These are phyloP conservation scores for Phrynocephalus forsythii DNA, from an alignment of 2,797 vertebrate genomes.

Conservation along the genomic window DNA sequence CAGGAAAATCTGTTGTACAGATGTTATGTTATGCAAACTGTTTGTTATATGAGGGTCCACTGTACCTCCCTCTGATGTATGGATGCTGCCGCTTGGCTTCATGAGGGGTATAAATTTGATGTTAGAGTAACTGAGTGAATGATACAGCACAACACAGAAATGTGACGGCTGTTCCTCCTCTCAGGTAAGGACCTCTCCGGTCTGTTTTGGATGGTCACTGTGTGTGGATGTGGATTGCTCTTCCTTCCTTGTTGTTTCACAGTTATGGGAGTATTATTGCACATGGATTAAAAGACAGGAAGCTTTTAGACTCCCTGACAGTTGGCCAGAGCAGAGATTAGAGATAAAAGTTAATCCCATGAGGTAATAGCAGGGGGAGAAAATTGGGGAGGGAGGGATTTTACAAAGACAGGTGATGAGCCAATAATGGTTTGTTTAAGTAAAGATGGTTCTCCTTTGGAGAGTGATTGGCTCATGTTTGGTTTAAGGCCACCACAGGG, in stretches of 20 bases:
- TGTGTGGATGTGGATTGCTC: constrained; percentile 54
- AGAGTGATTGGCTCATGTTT: constrained; percentile 52
- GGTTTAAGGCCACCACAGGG: constrained; percentile 30
- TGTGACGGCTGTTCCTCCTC: constrained; percentile 7
- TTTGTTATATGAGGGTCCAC: too few relatives aligned
- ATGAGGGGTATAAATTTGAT: not conserved
- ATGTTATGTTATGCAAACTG: too few relatives aligned
- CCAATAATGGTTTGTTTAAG: constrained; percentile 71
- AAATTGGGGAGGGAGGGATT: constrained; percentile 26
- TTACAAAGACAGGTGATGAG: constrained; percentile 69
- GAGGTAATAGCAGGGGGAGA: constrained; percentile 67
- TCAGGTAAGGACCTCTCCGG: constrained; percentile 36
- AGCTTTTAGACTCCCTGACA: constrained; percentile 71
- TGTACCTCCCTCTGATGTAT: not conserved
- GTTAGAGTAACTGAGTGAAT: not conserved
- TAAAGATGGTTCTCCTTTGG: constrained; percentile 61
- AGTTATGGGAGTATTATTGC: constrained; percentile 70
- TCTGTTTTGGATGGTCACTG: constrained; percentile 53
- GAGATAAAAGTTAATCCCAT: constrained; percentile 73
- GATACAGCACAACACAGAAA: not conserved
- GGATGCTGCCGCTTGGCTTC: not conserved
- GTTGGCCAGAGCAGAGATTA: constrained; percentile 75
- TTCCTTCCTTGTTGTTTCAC: constrained; percentile 66
- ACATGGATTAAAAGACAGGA: constrained; percentile 71
- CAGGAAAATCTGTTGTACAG: too few relatives aligned